phyloP scores from a whole-genome alignment of 1,140 invertebrate genomes.

The Charaxes varanes region DNA sequence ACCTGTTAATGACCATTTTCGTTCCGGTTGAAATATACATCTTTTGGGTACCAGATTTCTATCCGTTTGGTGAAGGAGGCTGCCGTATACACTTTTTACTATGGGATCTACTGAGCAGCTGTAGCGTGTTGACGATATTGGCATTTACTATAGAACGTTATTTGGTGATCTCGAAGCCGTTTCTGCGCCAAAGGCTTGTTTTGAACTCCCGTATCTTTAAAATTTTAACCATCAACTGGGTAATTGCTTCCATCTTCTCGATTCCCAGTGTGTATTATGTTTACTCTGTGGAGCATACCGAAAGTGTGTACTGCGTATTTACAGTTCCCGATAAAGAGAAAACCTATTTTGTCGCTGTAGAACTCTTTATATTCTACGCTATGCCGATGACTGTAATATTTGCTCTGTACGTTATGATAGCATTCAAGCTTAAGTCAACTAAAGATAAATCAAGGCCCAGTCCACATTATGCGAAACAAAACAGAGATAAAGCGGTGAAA shows the following conservation, averaged over 20 bases:
- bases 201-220: conserved; percentile 84
- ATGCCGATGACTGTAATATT: conserved; percentile 89
- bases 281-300: conserved; percentile 73
- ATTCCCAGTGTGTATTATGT: conserved; percentile 85
- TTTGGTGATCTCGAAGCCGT: conserved; percentile 84
- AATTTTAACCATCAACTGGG: conserved; percentile 82
- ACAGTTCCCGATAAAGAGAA: conserved; percentile 72
- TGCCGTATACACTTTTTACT: conserved; percentile 88
- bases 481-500: conserved; percentile 72
- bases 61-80: conserved; percentile 88
- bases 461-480: conserved; percentile 51
- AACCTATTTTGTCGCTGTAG: conserved; percentile 82
- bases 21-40: conserved; percentile 88
- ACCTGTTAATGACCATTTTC: conserved; percentile 87
- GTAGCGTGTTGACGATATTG: conserved; percentile 90
- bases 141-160: conserved; percentile 88
- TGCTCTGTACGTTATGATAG: conserved; percentile 88
- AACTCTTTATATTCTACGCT: conserved; percentile 87
- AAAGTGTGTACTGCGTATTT: conserved; percentile 68
- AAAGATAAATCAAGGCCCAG: conserved; percentile 65
- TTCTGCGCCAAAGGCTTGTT: conserved; percentile 86
- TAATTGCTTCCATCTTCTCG: conserved; percentile 81
- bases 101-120: conserved; percentile 92
- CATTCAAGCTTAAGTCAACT: conserved; percentile 80
- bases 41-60: conserved; percentile 90